A percentile compares a stretch with the other conserved stretches of the same genome.
phyloP scores from a whole-genome alignment of 2,113 vertebrate genomes.

The Bagarius yarrelli region DNA sequence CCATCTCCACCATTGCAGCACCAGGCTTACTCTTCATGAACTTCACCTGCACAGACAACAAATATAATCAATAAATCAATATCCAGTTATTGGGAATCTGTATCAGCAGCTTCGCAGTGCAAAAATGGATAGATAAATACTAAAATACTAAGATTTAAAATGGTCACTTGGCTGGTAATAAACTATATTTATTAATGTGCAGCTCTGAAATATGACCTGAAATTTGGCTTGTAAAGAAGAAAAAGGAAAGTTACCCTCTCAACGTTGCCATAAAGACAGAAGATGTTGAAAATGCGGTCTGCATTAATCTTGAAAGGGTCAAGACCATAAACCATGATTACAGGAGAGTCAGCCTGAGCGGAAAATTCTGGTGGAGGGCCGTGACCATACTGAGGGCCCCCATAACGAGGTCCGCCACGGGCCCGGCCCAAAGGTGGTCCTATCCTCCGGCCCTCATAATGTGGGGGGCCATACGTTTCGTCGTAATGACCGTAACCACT shows the following conservation, averaged over 20 bases:
- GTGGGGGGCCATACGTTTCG: conserved; percentile 84
- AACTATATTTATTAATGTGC: too few relatives aligned
- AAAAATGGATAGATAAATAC: background rate
- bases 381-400: conserved; percentile 78
- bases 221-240: background rate
- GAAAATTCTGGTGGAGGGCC: conserved; percentile 83
- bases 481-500: conserved; percentile 86
- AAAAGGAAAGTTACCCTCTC: conserved; percentile 77
- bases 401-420: conserved; percentile 82
- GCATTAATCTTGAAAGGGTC: conserved; percentile 87
- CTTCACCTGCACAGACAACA: conserved; percentile 74
- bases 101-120: too few relatives aligned
- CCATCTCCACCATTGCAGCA: conserved; percentile 95
- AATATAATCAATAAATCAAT: too few relatives aligned
- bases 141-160: background rate
- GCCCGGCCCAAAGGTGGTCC: conserved; percentile 81
- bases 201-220: too few relatives aligned
- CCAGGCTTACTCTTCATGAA: conserved; percentile 98
- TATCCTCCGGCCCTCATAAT: conserved; percentile 87
- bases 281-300: conserved; percentile 89
- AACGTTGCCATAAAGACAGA: conserved; percentile 91
- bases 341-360: conserved; percentile 86
- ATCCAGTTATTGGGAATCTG: too few relatives aligned
- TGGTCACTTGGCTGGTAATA: background rate
- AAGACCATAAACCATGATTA: conserved; percentile 91